phyloP scores from a whole-genome alignment of 2,113 vertebrate genomes.

The Plecturocebus donacophilus region DNA sequence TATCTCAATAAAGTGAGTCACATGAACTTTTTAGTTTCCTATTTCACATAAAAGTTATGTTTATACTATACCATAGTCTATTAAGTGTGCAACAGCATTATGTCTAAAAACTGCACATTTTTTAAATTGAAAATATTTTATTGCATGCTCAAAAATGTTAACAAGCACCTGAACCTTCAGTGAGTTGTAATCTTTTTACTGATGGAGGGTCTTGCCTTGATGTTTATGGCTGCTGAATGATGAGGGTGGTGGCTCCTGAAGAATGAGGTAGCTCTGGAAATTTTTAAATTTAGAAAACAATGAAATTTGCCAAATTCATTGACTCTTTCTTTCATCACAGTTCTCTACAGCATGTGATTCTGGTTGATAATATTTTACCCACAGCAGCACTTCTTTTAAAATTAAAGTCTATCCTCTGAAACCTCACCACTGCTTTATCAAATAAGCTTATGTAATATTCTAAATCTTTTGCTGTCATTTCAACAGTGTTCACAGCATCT shows the following conservation, averaged over 20 bases:
- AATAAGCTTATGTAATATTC: neutral
- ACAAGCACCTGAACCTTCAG: neutral
- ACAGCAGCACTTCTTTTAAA: neutral
- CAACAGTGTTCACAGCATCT: neutral
- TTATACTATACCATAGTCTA: neutral
- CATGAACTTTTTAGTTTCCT: neutral
- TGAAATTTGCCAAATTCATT: neutral
- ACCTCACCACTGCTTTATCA: neutral
- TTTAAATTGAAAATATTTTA: neutral
- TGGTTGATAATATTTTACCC: neutral
- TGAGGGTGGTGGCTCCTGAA: neutral
- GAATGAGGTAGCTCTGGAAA: neutral
- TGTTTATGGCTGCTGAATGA: neutral
- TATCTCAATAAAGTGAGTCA: neutral
- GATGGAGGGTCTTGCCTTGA: neutral
- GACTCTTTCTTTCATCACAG: neutral
- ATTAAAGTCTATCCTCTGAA: neutral
- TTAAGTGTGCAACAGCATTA: neutral
- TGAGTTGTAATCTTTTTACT: neutral
- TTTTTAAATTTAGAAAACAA: neutral
- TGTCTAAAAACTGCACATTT: neutral
- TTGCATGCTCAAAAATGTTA: neutral
- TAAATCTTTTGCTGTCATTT: neutral
- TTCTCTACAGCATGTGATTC: neutral
- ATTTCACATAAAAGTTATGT: neutral